Conservation (phyloP, 2,888 invertebrate genomes). For the Metallyticus violacea region DNA sequence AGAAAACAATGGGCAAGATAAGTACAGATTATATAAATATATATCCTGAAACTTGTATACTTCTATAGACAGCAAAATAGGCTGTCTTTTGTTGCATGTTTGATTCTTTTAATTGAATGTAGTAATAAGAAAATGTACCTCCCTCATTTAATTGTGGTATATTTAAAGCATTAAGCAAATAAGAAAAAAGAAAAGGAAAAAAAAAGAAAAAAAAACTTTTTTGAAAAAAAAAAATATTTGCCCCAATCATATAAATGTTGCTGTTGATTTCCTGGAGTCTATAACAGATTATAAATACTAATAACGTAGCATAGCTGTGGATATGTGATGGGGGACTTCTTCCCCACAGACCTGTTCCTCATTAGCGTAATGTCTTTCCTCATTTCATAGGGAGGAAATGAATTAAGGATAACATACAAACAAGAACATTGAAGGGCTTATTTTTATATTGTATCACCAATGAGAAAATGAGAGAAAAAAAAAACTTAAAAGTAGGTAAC, state of each 20-base stretch:
- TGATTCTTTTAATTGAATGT: slow-evolving; percentile 32
- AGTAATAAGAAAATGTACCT: slow-evolving; percentile 25
- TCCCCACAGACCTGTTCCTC: slow-evolving; percentile 25
- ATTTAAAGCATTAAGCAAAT: slow-evolving; percentile 15
- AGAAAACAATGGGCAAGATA: not conserved
- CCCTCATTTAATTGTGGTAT: slow-evolving; percentile 27
- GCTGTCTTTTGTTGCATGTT: slow-evolving; percentile 35
- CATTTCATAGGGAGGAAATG: slow-evolving; percentile 4
- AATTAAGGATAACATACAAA: slow-evolving; percentile 4
- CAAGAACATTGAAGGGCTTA: slow-evolving; percentile 27
- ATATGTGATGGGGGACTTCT: slow-evolving; percentile 15
- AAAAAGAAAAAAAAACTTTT: not conserved
- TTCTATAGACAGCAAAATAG: slow-evolving; percentile 26
- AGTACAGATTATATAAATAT: slow-evolving; percentile 23
- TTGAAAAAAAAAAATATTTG: slow-evolving; percentile 27
- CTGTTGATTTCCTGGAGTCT: slow-evolving; percentile 35
- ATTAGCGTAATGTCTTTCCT: slow-evolving; percentile 17
- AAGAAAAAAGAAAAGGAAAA: not conserved
- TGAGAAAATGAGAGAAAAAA: not conserved
- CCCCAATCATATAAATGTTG: slow-evolving; percentile 34
- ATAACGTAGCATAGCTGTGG: slow-evolving; percentile 23
- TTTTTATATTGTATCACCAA: slow-evolving; percentile 32
- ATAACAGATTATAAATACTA: slow-evolving; percentile 29
- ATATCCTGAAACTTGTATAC: slow-evolving; percentile 29
- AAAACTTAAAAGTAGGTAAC: not conserved